Evolutionary conservation across 2,797 vertebrate genomes (phyloP).

Genomic region (Pangasius macronema): DNA sequence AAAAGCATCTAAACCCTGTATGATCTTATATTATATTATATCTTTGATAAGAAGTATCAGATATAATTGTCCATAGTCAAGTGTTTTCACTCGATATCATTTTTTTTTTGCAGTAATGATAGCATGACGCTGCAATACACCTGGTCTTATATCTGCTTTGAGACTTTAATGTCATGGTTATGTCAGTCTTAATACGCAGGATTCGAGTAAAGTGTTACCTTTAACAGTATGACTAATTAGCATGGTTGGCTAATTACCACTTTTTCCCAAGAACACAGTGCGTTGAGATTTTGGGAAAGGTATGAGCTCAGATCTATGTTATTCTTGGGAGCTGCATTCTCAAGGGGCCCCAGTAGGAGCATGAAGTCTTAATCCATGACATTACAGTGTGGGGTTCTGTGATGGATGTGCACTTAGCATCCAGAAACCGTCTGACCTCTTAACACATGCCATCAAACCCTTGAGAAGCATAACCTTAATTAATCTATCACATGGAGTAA

Average conservation of each 20-base stretch:
- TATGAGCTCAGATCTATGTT: conserved; percentile 29
- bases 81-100: not conserved
- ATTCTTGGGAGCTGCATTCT: conserved; percentile 28
- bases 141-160: not conserved
- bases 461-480: conserved; percentile 4
- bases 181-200: conserved; percentile 12
- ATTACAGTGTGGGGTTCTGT: conserved; percentile 20
- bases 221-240: conserved; percentile 9
- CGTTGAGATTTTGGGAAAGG: not conserved
- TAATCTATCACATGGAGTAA: not conserved
- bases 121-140: not conserved
- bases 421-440: conserved; percentile 48
- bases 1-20: not conserved
- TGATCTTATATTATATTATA: not conserved
- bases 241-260: not conserved
- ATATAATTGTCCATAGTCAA: not conserved
- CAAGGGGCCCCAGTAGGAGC: not conserved
- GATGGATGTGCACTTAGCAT: conserved; percentile 49
- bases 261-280: not conserved
- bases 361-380: conserved; percentile 17
- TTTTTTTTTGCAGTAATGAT: not conserved
- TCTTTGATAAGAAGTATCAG: too few species aligned
- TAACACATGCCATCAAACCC: conserved; percentile 18
- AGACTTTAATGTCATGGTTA: conserved; percentile 16
- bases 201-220: conserved; percentile 5